Percentiles rank a stretch among this genome's conserved stretches.
Conservation (phyloP, 2,113 vertebrate species). For the Podilymbus podiceps region DNA sequence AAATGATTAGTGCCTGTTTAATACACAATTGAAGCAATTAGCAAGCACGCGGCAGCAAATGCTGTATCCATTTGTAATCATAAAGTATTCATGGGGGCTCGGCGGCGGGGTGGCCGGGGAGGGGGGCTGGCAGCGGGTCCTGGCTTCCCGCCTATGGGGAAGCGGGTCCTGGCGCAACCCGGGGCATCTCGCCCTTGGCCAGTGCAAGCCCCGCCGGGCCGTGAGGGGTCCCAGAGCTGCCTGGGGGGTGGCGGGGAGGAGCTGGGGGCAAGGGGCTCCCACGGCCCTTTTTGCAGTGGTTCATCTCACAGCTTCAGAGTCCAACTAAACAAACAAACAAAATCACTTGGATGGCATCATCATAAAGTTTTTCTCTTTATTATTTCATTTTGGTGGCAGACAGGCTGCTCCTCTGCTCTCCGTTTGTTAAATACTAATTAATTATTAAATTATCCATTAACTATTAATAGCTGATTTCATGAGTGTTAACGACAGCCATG, state of each 20-base stretch:
- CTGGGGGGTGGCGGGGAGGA: background rate
- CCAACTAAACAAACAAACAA: background rate
- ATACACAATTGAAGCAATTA: background rate
- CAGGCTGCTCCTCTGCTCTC: slow-evolving; percentile 3
- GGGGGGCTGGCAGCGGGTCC: rapidly evolving
- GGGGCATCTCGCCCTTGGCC: rapidly evolving
- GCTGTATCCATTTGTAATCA: background rate
- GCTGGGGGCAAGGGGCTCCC: rapidly evolving
- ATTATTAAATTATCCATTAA: slow-evolving; percentile 68
- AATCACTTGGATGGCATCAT: background rate
- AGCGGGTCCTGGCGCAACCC: rapidly evolving
- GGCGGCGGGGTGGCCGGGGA: rapidly evolving
- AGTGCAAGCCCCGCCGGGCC: background rate
- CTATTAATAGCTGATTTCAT: slow-evolving; percentile 54
- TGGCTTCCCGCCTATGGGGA: rapidly evolving
- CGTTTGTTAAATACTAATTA: slow-evolving; percentile 65
- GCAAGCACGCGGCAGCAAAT: rapidly evolving
- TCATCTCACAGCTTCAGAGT: background rate
- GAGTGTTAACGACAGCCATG: slow-evolving; percentile 50
- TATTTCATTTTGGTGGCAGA: slow-evolving; percentile 31
- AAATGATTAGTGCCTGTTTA: background rate
- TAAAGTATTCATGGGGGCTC: background rate
- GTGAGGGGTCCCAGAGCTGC: background rate
- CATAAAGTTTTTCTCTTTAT: background rate
- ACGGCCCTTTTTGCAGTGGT: no score